Evolutionary conservation across 2,888 invertebrate genomes (phyloP).

Genomic region (Boloria selene): DNA sequence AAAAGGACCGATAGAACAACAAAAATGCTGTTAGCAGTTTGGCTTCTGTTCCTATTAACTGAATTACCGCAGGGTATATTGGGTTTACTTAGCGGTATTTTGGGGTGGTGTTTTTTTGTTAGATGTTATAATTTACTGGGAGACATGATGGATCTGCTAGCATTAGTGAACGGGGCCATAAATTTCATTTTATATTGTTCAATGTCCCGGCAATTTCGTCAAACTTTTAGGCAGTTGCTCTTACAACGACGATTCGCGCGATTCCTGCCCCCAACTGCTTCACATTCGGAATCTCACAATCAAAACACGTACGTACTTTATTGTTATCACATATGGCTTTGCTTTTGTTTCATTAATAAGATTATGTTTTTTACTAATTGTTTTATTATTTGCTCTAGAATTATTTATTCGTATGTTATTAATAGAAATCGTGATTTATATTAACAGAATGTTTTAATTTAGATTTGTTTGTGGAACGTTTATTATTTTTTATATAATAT

Average conservation of each 20-base stretch:
- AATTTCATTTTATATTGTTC: constrained; percentile 97
- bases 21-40: constrained; percentile 92
- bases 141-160: constrained; percentile 94
- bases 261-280: constrained; percentile 81
- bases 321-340: constrained; percentile 1
- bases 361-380: constrained; percentile 8
- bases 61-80: constrained; percentile 93
- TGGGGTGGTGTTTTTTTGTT: constrained; percentile 87
- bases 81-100: constrained; percentile 86
- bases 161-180: constrained; percentile 94
- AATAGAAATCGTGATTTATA: background rate
- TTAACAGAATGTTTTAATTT: background rate
- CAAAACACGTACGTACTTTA: constrained; percentile 83
- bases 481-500: background rate
- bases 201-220: constrained; percentile 96
- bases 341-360: constrained; percentile 7
- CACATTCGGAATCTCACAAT: constrained; percentile 84
- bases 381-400: constrained; percentile 5
- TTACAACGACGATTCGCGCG: constrained; percentile 84
- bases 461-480: background rate
- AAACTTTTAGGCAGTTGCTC: constrained; percentile 88
- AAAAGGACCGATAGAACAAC: constrained; percentile 93
- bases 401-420: background rate
- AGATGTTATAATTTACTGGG: constrained; percentile 91
- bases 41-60: constrained; percentile 92